Base-by-base conservation (phyloP, 2,888 invertebrate species). In the Diplazon laetatorius region DNA sequence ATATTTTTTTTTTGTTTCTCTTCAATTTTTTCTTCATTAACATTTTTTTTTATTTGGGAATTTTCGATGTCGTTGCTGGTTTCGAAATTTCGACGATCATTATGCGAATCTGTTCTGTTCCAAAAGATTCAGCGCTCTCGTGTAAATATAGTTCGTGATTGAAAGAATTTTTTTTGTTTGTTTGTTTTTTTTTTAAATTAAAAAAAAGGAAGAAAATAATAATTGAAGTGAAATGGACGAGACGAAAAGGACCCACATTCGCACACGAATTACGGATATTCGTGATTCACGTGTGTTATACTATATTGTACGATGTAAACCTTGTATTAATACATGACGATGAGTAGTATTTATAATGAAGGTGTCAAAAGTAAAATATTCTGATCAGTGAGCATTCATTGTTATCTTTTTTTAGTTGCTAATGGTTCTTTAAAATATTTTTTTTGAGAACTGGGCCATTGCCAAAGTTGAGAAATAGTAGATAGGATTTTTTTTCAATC, bases 281-380 rank as follows among this genome's bases (percentile, higher is more conserved):
- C 52, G 42, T 57, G 60, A 60, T 55, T 59, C 37, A 60, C 44
- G 52, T 60, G 70, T 78, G 55, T 65, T 55, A 60, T 52, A n/a
- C n/a, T n/a, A n/a, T 65, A 74, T 74, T 65, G 65, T 60, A 59
- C 25, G 25, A 70, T 78, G 50, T 59, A 46, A 70, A 59, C 57
- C 57, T 63, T 25, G 30, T 48, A 44, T 63, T 66, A 65, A 78
- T 71, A 74, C 63, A 69, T 74, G 66, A 59, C 74, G 65, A 80
- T 75, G 73, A 80, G 71, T 84, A 86, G 82, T 82, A 86, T 85
- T 84, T 85, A 84, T 85, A 80, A 83, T 76, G 80, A 71, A 50
- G 76, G 66, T 62, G 78, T 78, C 37, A 18, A 10, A 59, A 59
- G 59, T 39, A 59, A 59, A 79, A 74, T 77, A 78, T 76, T 83